phyloP scores from a whole-genome alignment of 2,797 vertebrate species.

The Sebastes alutus region DNA sequence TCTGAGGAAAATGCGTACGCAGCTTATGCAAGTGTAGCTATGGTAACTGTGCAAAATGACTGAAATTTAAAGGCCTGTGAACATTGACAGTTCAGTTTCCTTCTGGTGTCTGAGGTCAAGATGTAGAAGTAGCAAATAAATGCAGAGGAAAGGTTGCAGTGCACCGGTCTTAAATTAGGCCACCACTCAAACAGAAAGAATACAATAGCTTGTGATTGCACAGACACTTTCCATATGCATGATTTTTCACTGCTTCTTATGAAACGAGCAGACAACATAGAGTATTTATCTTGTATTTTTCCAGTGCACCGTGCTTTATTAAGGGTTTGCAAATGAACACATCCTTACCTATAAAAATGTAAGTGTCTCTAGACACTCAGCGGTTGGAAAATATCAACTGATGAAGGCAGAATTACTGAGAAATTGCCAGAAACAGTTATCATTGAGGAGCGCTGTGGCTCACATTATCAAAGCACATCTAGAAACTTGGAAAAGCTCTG shows the following conservation, averaged over 20 bases:
- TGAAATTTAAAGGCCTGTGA: neutral
- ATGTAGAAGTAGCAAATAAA: neutral
- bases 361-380: neutral
- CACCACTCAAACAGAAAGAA: neutral
- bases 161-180: neutral
- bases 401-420: neutral
- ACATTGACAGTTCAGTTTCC: neutral
- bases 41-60: neutral
- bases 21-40: neutral
- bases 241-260: neutral
- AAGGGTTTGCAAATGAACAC: slow-evolving; percentile 20
- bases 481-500: neutral
- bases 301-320: neutral
- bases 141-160: neutral
- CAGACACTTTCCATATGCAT: neutral
- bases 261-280: neutral
- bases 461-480: slow-evolving; percentile 16
- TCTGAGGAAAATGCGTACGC: neutral
- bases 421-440: slow-evolving; percentile 14
- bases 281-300: neutral
- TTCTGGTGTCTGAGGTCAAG: neutral
- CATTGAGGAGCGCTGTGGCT: neutral
- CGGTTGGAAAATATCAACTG: slow-evolving; percentile 4
- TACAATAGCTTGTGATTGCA: neutral
- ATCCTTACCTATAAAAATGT: neutral